Evolutionary conservation across 2,113 vertebrate species (phyloP).

Genomic region (Sebastes fasciatus): DNA sequence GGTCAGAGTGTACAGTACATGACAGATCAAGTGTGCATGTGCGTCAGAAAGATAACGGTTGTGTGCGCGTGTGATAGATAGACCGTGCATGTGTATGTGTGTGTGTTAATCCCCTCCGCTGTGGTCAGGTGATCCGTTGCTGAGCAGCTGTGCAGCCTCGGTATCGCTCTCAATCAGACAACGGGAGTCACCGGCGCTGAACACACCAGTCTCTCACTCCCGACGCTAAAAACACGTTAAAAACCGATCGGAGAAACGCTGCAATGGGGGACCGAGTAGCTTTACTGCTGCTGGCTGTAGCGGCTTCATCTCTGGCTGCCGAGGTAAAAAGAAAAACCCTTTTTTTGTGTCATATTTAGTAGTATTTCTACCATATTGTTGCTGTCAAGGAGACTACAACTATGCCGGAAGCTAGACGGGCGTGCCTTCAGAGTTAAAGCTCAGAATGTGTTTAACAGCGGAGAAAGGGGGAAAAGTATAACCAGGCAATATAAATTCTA

Average conservation of each 20-base stretch:
- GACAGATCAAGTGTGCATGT: not conserved
- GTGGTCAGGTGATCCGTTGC: constrained; percentile 81
- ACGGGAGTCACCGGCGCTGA: constrained; percentile 68
- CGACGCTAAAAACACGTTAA: not conserved
- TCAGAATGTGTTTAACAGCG: accelerated
- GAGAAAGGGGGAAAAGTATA: no score
- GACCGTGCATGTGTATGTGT: not conserved
- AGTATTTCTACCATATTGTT: constrained; percentile 60
- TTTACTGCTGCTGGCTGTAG: constrained; percentile 76
- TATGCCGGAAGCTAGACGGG: constrained; percentile 40
- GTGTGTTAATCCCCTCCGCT: constrained; percentile 49
- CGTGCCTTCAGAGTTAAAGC: not conserved
- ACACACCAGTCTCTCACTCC: constrained; percentile 15
- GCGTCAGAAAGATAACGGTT: not conserved
- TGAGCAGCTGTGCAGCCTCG: constrained; percentile 80
- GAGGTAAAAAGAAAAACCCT: constrained; percentile 80
- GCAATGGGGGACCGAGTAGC: constrained; percentile 77
- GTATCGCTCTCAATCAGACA: constrained; percentile 75
- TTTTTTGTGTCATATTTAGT: constrained; percentile 8
- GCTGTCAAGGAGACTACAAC: not conserved
- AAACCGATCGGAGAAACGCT: constrained; percentile 34
- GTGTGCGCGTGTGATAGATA: not conserved
- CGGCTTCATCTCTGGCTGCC: constrained; percentile 68
- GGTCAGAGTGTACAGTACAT: no score
- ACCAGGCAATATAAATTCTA: not conserved